Evolutionary conservation across 2,888 invertebrate species (phyloP).

Genomic region (Aporophyla lueneburgensis): DNA sequence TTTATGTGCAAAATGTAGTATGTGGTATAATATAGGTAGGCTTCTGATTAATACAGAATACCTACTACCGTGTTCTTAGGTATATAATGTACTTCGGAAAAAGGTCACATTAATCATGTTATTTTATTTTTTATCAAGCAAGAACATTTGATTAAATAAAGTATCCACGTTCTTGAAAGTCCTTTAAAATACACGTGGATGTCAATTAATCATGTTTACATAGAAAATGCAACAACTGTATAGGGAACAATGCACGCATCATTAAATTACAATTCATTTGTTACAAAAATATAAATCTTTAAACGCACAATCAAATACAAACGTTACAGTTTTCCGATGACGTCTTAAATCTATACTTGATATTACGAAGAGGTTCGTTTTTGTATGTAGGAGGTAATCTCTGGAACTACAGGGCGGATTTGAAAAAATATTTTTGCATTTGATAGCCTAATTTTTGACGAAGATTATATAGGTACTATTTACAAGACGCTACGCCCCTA

Average conservation of each 20-base stretch:
- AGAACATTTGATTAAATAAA: constrained; percentile 20
- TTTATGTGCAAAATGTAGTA: not conserved
- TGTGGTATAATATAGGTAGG: not conserved
- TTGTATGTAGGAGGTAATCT: no score
- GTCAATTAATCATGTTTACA: constrained; percentile 34
- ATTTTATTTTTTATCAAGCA: constrained; percentile 6
- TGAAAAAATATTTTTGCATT: no score
- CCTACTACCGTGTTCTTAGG: not conserved
- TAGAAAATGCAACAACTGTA: constrained; percentile 37
- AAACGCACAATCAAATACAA: not conserved
- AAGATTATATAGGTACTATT: no score
- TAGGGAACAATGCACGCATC: not conserved
- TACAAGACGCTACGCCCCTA: no score
- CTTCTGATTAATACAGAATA: not conserved
- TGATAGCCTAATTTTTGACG: no score
- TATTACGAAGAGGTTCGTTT: no score
- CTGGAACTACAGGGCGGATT: no score
- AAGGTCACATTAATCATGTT: constrained; percentile 21
- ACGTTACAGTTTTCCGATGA: not conserved
- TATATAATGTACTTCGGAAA: not conserved
- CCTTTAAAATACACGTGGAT: constrained; percentile 20
- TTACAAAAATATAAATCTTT: not conserved
- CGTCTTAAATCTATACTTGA: no score
- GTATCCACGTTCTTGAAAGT: not conserved
- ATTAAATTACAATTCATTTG: constrained; percentile 7